These are phyloP conservation scores for Ctenoplectra terminalis DNA, from an alignment of 1,140 invertebrate species.

Conservation along the genomic window DNA sequence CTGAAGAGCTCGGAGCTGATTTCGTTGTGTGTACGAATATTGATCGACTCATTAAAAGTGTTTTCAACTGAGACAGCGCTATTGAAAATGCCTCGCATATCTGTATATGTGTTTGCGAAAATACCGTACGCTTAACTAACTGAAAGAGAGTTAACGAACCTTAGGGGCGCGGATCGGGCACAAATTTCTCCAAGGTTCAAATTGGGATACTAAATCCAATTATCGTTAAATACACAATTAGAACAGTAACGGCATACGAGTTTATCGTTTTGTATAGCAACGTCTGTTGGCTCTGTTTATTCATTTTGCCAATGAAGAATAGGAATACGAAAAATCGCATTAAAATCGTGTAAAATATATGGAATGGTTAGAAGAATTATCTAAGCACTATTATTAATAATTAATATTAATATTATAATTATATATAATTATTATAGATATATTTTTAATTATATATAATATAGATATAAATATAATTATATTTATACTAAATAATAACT, in stretches of 20 bases:
- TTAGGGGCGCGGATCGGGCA: not conserved
- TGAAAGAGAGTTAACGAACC: constrained; percentile 18
- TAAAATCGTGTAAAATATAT: not conserved
- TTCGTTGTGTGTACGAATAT: constrained; percentile 24
- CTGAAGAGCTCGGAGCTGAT: constrained; percentile 7
- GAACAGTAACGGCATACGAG: not conserved
- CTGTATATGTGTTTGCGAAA: not conserved
- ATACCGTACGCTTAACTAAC: constrained; percentile 6
- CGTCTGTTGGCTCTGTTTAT: not conserved
- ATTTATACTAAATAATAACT: no score
- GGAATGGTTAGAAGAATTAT: no score
- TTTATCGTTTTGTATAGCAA: not conserved
- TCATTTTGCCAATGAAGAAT: not conserved
- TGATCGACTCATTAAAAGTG: constrained; percentile 29
- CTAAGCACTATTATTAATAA: no score
- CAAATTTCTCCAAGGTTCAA: not conserved
- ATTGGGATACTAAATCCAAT: not conserved
- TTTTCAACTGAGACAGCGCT: constrained; percentile 20
- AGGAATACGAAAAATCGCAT: not conserved
- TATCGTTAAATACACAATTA: constrained; percentile 1
- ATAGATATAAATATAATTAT: no score
- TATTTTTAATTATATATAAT: no score
- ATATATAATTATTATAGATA: no score
- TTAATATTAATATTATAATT: no score
- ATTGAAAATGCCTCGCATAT: not conserved